Percentiles rank a stretch among this genome's conserved stretches.
Conservation (phyloP, 2,797 vertebrate species). For the Varecia variegata region DNA sequence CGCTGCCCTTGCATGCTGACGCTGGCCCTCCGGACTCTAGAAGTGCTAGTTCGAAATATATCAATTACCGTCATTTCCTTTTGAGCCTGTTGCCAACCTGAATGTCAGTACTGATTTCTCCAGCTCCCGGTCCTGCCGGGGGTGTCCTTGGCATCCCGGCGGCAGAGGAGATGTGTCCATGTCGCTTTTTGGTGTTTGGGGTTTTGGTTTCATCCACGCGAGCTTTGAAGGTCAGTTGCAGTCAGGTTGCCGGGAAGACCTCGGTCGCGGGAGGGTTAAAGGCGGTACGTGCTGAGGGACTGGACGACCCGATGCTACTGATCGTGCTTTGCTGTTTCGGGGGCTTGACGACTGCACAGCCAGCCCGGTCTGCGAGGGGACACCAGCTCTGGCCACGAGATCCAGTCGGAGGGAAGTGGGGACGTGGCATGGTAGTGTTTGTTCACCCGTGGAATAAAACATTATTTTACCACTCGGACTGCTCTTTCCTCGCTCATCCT, state of each 20-base stretch:
- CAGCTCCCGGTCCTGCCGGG: constrained; percentile 85
- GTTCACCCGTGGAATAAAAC: constrained; percentile 92
- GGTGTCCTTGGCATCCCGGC: constrained; percentile 86
- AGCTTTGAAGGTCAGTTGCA: constrained; percentile 80
- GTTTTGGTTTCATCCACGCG: constrained; percentile 84
- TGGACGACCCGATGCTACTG: constrained; percentile 62
- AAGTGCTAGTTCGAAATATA: constrained; percentile 83
- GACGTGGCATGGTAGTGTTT: constrained; percentile 91
- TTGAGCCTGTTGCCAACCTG: constrained; percentile 84
- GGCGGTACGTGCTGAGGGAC: constrained; percentile 75
- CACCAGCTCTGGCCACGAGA: constrained; percentile 81
- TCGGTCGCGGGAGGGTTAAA: constrained; percentile 56
- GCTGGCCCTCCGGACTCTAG: constrained; percentile 79
- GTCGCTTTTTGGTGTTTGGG: constrained; percentile 85
- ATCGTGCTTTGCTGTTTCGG: constrained; percentile 60
- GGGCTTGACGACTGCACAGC: constrained; percentile 64
- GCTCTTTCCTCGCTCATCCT: constrained; percentile 65
- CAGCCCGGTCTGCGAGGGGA: constrained; percentile 69
- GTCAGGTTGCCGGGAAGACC: constrained; percentile 63
- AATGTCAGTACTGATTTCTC: constrained; percentile 83
- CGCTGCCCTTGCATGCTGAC: constrained; percentile 84
- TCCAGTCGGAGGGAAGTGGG: constrained; percentile 82
- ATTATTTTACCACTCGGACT: constrained; percentile 91
- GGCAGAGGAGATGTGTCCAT: constrained; percentile 87
- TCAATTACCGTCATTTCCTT: constrained; percentile 74